phyloP scores from a whole-genome alignment of 2,888 invertebrate species.

The Galerucella nymphaeae region DNA sequence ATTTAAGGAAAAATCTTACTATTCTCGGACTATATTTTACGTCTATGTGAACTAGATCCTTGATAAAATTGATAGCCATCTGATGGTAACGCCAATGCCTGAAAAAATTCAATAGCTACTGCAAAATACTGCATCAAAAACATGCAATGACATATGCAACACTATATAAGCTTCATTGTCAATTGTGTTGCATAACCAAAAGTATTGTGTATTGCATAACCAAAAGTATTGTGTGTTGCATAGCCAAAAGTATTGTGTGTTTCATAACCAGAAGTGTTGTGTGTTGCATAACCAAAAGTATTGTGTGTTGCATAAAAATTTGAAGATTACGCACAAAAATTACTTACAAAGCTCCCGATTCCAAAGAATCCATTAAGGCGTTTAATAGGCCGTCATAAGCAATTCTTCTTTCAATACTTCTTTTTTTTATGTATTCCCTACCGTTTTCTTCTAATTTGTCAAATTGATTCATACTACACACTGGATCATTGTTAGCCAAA shows the following conservation, averaged over 20 bases:
- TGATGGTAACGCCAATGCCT: constrained; percentile 87
- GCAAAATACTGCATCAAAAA: too few species aligned
- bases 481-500: constrained; percentile 64
- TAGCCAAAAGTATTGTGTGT: too few species aligned
- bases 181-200: too few species aligned
- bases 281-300: too few species aligned
- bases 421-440: constrained; percentile 56
- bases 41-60: constrained; percentile 78
- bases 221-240: too few species aligned
- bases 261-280: too few species aligned
- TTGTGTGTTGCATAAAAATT: too few species aligned
- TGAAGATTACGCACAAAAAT: constrained; percentile 6
- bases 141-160: too few species aligned
- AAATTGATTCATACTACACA: constrained; percentile 62
- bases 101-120: constrained; percentile 40
- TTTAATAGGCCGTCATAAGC: constrained; percentile 68
- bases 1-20: constrained; percentile 73
- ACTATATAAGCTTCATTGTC: too few species aligned
- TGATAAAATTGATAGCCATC: constrained; percentile 79
- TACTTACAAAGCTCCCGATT: constrained; percentile 67
- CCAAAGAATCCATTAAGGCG: constrained; percentile 68
- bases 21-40: constrained; percentile 72
- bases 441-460: constrained; percentile 62
- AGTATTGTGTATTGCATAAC: too few species aligned
- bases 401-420: constrained; percentile 66